phyloP scores from a whole-genome alignment of 1,140 invertebrate genomes.

The Brachionus rubens region DNA sequence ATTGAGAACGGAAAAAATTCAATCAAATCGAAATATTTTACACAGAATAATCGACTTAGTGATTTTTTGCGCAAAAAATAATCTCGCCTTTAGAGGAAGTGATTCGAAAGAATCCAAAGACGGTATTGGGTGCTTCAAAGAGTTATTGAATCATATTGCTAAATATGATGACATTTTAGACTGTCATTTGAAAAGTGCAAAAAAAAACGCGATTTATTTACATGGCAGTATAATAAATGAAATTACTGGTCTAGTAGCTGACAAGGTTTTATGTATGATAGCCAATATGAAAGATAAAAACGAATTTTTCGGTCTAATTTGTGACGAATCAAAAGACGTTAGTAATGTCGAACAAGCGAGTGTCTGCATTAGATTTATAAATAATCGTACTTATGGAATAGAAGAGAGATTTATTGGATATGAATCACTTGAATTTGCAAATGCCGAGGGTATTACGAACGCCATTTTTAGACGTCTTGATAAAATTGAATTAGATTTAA shows the following conservation, averaged over 20 bases:
- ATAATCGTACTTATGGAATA: not conserved
- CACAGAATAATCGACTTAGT: not conserved
- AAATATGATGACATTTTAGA: not conserved
- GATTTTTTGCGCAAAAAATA: not conserved
- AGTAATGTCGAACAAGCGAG: not conserved
- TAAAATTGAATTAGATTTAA: not conserved
- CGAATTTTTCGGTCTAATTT: not conserved
- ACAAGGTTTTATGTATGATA: not conserved
- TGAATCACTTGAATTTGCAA: constrained; percentile 4
- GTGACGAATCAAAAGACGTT: not conserved
- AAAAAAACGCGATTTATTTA: not conserved
- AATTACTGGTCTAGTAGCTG: not conserved
- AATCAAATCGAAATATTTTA: not conserved
- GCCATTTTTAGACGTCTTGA: not conserved
- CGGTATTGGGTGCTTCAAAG: not conserved
- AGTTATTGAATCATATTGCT: not conserved
- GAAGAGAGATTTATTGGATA: not conserved
- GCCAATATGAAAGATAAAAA: constrained; percentile 1
- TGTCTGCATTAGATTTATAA: not conserved
- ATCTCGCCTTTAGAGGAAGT: not conserved
- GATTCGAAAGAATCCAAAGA: not conserved
- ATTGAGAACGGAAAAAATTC: not conserved
- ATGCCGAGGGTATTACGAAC: not conserved
- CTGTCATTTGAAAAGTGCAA: not conserved
- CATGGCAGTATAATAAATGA: constrained; percentile 9